Evolutionary conservation across 2,113 vertebrate genomes (phyloP).

Genomic region (Mobula birostris): DNA sequence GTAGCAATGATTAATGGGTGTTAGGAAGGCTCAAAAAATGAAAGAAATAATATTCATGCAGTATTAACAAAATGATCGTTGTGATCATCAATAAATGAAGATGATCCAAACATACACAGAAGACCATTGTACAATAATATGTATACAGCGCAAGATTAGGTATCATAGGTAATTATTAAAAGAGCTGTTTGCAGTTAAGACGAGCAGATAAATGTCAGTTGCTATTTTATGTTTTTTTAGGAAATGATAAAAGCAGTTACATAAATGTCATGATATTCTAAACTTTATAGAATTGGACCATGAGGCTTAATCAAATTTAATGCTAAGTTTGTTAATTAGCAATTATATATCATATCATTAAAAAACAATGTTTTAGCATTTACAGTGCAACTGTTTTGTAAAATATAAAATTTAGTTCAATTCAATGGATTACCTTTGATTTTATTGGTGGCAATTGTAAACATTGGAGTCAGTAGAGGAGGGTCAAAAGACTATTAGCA

Average conservation of each 20-base stretch:
- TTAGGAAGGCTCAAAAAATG: neutral
- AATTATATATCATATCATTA: no score
- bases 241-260: neutral
- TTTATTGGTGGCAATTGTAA: no score
- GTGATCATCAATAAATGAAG: neutral
- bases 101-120: neutral
- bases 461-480: no score
- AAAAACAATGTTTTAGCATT: no score
- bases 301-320: no score
- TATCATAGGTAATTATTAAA: neutral
- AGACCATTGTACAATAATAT: neutral
- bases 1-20: neutral
- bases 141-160: neutral
- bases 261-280: neutral
- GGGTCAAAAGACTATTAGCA: no score
- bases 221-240: neutral
- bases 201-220: neutral
- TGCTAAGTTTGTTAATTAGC: no score
- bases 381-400: no score
- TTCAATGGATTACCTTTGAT: no score
- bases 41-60: neutral
- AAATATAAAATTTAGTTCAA: no score
- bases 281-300: neutral
- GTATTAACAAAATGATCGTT: neutral
- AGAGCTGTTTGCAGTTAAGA: neutral